A percentile compares a stretch with the other conserved stretches of the same genome.
These are phyloP conservation scores for Pristiophorus japonicus DNA, from an alignment of 2,113 vertebrate species.

Conservation along the genomic window DNA sequence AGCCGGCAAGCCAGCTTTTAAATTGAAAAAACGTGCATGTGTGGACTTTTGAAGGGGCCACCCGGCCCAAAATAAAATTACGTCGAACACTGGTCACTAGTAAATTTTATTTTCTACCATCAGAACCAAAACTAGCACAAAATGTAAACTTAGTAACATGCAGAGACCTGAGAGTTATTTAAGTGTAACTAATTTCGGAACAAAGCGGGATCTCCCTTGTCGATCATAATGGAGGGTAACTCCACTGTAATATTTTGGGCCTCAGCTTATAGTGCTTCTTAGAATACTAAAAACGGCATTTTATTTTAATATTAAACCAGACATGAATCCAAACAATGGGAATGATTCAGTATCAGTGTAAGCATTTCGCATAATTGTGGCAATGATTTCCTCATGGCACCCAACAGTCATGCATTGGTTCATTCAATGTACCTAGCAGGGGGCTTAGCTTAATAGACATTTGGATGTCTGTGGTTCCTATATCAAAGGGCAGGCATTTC, in stretches of 20 bases:
- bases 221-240: not conserved
- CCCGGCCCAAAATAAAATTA: too few relatives aligned
- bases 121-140: not conserved
- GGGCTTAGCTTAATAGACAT: not conserved
- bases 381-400: too few relatives aligned
- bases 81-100: too few relatives aligned
- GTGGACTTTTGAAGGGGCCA: too few relatives aligned
- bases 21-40: too few relatives aligned
- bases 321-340: not conserved
- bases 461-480: not conserved
- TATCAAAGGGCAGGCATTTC: not conserved
- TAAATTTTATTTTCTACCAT: not conserved
- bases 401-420: too few relatives aligned
- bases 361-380: not conserved
- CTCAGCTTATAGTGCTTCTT: not conserved
- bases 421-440: not conserved
- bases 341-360: not conserved
- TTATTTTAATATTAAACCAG: not conserved
- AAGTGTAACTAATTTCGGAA: not conserved
- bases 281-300: too few relatives aligned
- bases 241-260: not conserved
- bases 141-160: not conserved
- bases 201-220: not conserved
- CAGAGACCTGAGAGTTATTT: not conserved
- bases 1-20: too few relatives aligned